Percentiles rank a stretch among this genome's conserved stretches.
These are phyloP conservation scores for Cryptosula pallasiana DNA, from an alignment of 2,888 invertebrate genomes.

Conservation along the genomic window DNA sequence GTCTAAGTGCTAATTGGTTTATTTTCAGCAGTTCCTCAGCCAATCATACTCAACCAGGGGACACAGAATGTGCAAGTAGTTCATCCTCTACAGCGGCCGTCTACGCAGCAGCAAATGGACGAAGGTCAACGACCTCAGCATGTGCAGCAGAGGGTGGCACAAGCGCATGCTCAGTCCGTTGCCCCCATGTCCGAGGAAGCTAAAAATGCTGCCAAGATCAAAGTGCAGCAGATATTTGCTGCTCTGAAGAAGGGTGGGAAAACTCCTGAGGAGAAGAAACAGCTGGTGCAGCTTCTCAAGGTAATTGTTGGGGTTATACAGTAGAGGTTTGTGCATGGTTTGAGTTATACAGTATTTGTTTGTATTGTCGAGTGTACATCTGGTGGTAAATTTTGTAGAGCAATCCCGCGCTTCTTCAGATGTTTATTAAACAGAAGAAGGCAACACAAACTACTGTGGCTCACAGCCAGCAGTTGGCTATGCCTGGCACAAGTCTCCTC, in stretches of 20 bases:
- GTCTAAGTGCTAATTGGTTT: not conserved
- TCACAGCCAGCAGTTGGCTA: no score
- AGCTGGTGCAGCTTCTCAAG: not conserved
- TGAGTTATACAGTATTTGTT: no score
- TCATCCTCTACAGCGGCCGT: not conserved
- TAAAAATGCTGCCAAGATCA: not conserved
- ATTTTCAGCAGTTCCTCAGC: slow-evolving; percentile 6
- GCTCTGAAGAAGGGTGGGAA: not conserved
- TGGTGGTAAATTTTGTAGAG: no score
- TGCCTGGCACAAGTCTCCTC: not conserved
- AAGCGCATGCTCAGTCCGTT: not conserved
- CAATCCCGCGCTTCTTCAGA: not conserved
- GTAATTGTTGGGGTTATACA: no score
- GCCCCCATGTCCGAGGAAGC: not conserved
- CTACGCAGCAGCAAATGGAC: not conserved
- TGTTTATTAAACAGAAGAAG: not conserved
- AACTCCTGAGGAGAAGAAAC: slow-evolving; percentile 13
- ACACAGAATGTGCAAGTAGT: slow-evolving; percentile 19
- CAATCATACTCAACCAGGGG: slow-evolving; percentile 7
- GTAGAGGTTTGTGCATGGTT: no score
- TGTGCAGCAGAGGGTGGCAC: not conserved
- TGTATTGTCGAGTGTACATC: no score
- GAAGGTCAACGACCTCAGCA: not conserved
- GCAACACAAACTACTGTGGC: no score
- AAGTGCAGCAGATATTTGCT: not conserved